phyloP scores from a whole-genome alignment of 2,888 invertebrate species.

The Saturnia japonica region DNA sequence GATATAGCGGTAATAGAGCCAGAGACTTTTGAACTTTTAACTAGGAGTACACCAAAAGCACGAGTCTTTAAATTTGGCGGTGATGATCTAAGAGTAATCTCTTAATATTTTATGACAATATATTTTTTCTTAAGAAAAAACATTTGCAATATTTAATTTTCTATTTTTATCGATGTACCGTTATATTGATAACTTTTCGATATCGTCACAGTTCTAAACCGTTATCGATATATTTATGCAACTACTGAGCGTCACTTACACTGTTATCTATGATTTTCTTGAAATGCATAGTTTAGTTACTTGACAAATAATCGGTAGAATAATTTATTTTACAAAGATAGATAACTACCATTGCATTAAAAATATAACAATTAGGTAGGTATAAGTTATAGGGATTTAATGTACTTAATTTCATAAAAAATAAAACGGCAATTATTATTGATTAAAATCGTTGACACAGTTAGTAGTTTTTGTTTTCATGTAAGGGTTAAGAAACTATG shows the following conservation, averaged over 20 bases:
- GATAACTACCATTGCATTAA: neutral
- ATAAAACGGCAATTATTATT: no score
- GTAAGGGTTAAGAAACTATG: no score
- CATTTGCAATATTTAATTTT: neutral
- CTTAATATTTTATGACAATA: no score
- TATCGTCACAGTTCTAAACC: neutral
- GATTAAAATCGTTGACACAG: no score
- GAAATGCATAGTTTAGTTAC: neutral
- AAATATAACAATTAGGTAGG: no score
- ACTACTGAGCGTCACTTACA: neutral
- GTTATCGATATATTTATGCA: conserved; percentile 7
- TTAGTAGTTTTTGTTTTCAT: no score
- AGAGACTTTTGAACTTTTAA: neutral
- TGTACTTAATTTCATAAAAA: no score
- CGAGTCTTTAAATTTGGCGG: neutral
- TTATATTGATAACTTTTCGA: neutral
- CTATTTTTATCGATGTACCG: neutral
- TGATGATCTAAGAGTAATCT: neutral
- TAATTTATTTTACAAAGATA: neutral
- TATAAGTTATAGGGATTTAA: no score
- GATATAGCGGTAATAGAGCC: no score
- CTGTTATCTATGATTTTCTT: neutral
- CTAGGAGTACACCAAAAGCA: neutral
- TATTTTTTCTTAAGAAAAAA: neutral
- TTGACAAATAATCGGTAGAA: neutral